phyloP scores from a whole-genome alignment of 1,140 invertebrate genomes.

The Caenorhabditis tropicalis region DNA sequence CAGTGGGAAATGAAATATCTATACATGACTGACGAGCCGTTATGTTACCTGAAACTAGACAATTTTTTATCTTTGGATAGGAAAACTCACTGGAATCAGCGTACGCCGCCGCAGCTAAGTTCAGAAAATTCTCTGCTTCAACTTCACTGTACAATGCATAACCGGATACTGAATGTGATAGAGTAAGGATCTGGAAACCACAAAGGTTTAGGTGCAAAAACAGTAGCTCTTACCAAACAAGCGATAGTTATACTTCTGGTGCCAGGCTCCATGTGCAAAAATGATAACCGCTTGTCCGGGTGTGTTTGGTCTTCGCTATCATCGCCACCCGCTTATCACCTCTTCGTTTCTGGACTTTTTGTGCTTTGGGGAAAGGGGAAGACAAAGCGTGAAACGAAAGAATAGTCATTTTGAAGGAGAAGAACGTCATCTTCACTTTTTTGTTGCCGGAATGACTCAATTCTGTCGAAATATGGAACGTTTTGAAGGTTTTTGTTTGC shows the following conservation, averaged over 20 bases:
- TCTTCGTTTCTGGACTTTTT: slow-evolving; percentile 12
- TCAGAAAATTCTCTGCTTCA: slow-evolving; percentile 32
- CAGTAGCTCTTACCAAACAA: not conserved
- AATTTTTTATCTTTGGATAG: not conserved
- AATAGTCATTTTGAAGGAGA: not conserved
- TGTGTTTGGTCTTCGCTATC: slow-evolving; percentile 24
- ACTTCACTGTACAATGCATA: slow-evolving; percentile 40
- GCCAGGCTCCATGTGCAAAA: slow-evolving; percentile 28
- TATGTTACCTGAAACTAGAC: not conserved
- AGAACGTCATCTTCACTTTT: slow-evolving; percentile 13
- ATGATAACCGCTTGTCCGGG: slow-evolving; percentile 29
- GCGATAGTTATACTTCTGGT: slow-evolving; percentile 29
- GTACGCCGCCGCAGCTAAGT: slow-evolving; percentile 47
- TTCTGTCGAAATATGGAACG: not conserved
- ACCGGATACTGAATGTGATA: not conserved
- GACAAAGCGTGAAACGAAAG: not conserved
- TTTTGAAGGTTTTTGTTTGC: not conserved
- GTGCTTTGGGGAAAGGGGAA: too few relatives aligned
- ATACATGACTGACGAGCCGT: slow-evolving; percentile 26
- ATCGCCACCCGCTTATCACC: not conserved
- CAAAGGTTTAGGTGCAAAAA: not conserved
- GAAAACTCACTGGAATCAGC: not conserved
- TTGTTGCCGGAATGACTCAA: not conserved
- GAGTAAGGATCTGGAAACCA: not conserved
- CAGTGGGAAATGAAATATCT: slow-evolving; percentile 41